Evolutionary conservation across 2,113 vertebrate species (phyloP).

Genomic region (Beaufortia kweichowensis): DNA sequence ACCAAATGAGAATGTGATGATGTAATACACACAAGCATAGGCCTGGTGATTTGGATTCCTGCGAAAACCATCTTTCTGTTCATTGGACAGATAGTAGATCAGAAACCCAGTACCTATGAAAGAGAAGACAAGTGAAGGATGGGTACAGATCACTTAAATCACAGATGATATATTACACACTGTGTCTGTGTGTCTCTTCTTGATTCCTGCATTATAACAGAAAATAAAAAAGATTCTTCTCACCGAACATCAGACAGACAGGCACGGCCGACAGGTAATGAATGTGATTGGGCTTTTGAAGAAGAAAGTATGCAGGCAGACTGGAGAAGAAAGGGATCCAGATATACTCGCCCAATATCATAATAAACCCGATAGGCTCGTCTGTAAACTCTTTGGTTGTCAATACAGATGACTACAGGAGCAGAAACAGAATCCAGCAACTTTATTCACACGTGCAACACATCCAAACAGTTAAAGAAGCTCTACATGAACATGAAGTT

Average conservation of each 20-base stretch:
- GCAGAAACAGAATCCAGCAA: not conserved
- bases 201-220: no score
- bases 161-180: no score
- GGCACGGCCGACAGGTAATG: not conserved
- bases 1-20: not conserved
- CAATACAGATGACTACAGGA: conserved; percentile 49
- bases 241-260: conserved; percentile 51
- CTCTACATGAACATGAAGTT: no score
- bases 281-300: conserved; percentile 40
- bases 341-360: conserved; percentile 58
- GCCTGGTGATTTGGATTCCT: conserved; percentile 49
- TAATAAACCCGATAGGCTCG: conserved; percentile 56
- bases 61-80: conserved; percentile 55
- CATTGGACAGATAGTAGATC: conserved; percentile 55
- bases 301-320: conserved; percentile 52
- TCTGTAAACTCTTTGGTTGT: conserved; percentile 58
- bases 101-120: conserved; percentile 51
- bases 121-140: not conserved
- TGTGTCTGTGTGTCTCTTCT: no score
- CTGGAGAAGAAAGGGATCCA: conserved; percentile 60
- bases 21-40: conserved; percentile 41
- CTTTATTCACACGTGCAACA: not conserved
- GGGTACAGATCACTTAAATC: no score
- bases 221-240: not conserved
- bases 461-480: no score